Evolutionary conservation across 2,888 invertebrate species (phyloP).

Genomic region (Spodoptera exigua): DNA sequence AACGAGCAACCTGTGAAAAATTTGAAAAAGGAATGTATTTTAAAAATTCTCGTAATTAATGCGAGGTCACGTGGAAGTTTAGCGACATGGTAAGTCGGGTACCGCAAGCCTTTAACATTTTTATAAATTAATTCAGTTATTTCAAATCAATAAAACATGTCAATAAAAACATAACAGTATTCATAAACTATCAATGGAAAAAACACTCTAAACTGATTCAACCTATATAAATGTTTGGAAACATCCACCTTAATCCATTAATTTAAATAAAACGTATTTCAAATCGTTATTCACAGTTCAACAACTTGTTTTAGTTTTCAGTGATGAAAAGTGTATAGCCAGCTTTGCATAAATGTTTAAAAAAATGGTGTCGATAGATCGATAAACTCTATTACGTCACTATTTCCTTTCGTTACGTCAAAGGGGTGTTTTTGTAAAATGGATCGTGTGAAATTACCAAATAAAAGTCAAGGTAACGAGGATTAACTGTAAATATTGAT

Average conservation of each 20-base stretch:
- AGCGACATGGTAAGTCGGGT: too few relatives aligned
- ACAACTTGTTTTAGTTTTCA: not conserved
- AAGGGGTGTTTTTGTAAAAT: slow-evolving; percentile 16
- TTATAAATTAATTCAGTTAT: too few relatives aligned
- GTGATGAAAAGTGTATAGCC: slow-evolving; percentile 11
- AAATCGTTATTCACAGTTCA: slow-evolving; percentile 22
- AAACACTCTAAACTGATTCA: slow-evolving; percentile 9
- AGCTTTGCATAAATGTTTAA: slow-evolving; percentile 9
- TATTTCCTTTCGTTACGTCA: slow-evolving; percentile 13
- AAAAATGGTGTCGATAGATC: slow-evolving; percentile 11
- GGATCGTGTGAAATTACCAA: slow-evolving; percentile 15
- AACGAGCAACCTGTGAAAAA: too few relatives aligned
- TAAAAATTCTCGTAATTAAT: too few relatives aligned
- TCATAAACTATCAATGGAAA: slow-evolving; percentile 25
- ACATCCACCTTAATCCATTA: slow-evolving; percentile 20
- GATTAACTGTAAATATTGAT: too few relatives aligned
- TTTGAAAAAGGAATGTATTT: too few relatives aligned
- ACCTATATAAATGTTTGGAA: slow-evolving; percentile 12
- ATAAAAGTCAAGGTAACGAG: slow-evolving; percentile 23
- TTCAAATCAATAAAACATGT: too few relatives aligned
- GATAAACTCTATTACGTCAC: slow-evolving; percentile 23
- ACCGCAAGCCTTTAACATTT: too few relatives aligned
- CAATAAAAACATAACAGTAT: slow-evolving; percentile 19
- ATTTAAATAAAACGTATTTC: slow-evolving; percentile 5
- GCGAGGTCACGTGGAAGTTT: too few relatives aligned